Percentiles rank a stretch among this genome's conserved stretches.
phyloP scores from a whole-genome alignment of 2,113 vertebrate genomes.

The Hyperopisus bebe region DNA sequence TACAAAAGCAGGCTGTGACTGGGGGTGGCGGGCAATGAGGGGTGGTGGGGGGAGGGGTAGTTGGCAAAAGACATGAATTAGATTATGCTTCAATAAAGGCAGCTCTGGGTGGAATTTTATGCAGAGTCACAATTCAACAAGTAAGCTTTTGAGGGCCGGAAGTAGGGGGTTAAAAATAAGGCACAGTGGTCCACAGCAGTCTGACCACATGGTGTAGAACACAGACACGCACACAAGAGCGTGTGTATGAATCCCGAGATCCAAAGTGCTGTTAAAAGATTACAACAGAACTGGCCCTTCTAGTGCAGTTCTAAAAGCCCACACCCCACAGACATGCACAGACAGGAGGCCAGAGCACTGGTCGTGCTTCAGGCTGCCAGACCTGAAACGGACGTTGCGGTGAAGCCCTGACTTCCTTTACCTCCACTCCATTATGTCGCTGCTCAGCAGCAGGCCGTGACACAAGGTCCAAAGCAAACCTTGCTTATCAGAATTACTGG shows the following conservation, averaged over 20 bases:
- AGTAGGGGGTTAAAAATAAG: background rate
- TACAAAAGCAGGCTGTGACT: slow-evolving; percentile 2
- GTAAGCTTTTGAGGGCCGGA: background rate
- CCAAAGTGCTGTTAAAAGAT: background rate
- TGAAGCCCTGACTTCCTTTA: background rate
- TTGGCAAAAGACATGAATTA: slow-evolving; percentile 2
- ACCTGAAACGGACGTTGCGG: background rate
- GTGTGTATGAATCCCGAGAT: background rate
- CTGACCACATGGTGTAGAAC: background rate
- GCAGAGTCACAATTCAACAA: background rate
- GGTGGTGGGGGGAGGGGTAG: background rate
- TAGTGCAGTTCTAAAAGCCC: background rate
- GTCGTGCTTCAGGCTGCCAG: background rate
- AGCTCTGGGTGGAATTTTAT: background rate
- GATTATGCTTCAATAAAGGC: slow-evolving; percentile 7
- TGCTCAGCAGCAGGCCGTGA: background rate
- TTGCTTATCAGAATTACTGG: background rate
- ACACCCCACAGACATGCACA: background rate
- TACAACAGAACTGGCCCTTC: background rate
- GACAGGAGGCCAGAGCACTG: background rate
- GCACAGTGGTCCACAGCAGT: background rate
- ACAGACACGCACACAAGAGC: background rate
- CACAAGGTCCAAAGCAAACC: background rate
- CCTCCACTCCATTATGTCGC: background rate
- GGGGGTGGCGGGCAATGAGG: background rate